These are phyloP conservation scores for Protula sp. DNA, from an alignment of 2,888 invertebrate genomes.

Conservation along the genomic window DNA sequence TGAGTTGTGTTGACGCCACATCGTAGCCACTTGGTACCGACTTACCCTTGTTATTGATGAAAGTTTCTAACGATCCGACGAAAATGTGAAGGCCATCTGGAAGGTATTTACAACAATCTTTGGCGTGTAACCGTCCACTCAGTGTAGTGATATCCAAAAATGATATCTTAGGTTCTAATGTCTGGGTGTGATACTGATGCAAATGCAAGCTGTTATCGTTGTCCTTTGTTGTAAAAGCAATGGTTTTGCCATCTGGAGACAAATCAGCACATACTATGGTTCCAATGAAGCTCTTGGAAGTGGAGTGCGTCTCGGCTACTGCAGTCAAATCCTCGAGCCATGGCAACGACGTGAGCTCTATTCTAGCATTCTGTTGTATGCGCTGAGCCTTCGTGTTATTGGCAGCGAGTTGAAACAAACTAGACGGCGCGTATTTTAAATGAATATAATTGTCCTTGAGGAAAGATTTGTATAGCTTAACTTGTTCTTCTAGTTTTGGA, in stretches of 20 bases:
- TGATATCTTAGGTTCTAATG: constrained; percentile 7
- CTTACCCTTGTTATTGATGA: constrained; percentile 14
- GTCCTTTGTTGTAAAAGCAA: constrained; percentile 17
- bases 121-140: constrained; percentile 16
- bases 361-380: constrained; percentile 20
- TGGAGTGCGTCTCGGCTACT: constrained; percentile 13
- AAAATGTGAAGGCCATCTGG: constrained; percentile 18
- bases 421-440: constrained; percentile 12
- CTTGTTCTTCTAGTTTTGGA: constrained; percentile 17
- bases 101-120: constrained; percentile 12
- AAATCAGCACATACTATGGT: constrained; percentile 13
- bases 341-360: constrained; percentile 10
- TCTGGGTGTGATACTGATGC: constrained; percentile 10
- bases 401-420: constrained; percentile 19
- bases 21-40: constrained; percentile 15
- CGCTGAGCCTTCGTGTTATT: constrained; percentile 14
- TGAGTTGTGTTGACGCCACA: constrained; percentile 13
- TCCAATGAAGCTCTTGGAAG: constrained; percentile 7
- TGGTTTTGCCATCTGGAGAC: constrained; percentile 18
- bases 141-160: constrained; percentile 15
- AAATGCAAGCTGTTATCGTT: constrained; percentile 14
- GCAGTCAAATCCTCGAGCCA: constrained; percentile 24
- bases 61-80: constrained; percentile 21
- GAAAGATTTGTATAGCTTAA: constrained; percentile 14
- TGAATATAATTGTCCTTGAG: constrained; percentile 9